Percentiles rank a stretch among this genome's conserved stretches.
These are phyloP conservation scores for Myripristis murdjan DNA, from an alignment of 2,797 vertebrate species.

Conservation along the genomic window DNA sequence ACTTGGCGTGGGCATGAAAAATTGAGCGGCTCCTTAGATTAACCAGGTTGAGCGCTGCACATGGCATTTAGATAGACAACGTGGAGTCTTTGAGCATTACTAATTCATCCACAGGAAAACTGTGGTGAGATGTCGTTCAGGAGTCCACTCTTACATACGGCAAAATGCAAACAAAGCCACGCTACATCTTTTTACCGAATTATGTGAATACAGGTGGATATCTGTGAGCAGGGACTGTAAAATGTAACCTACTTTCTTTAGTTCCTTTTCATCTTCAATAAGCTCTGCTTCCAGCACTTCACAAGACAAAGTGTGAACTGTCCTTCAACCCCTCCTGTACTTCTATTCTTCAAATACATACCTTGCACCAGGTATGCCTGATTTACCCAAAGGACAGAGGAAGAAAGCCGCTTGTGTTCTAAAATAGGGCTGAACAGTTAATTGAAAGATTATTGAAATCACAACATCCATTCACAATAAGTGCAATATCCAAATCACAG, in stretches of 20 bases:
- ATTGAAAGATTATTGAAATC: too few species aligned
- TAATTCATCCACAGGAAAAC: constrained; percentile 80
- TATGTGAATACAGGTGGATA: constrained; percentile 45
- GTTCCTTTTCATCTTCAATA: constrained; percentile 43
- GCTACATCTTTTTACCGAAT: constrained; percentile 33
- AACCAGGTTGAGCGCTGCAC: constrained; percentile 82
- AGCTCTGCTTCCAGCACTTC: constrained; percentile 24
- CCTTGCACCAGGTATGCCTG: constrained; percentile 11
- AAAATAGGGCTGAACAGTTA: background rate
- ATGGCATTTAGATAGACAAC: constrained; percentile 81
- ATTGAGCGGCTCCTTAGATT: constrained; percentile 96
- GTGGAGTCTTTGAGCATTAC: constrained; percentile 86
- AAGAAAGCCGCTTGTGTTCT: constrained; percentile 19
- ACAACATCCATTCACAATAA: too few species aligned
- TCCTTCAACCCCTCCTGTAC: constrained; percentile 45
- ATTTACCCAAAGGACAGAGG: constrained; percentile 12
- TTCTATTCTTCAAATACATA: constrained; percentile 35
- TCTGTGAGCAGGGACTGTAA: constrained; percentile 54
- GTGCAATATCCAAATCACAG: too few species aligned
- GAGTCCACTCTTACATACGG: constrained; percentile 23
- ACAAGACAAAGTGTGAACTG: constrained; percentile 47
- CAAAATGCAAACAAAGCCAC: constrained; percentile 55
- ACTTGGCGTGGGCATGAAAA: constrained; percentile 96
- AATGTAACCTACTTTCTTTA: constrained; percentile 58
- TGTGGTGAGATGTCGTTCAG: constrained; percentile 52